phyloP scores from a whole-genome alignment of 2,888 invertebrate species.

The Melinaea menophilus region DNA sequence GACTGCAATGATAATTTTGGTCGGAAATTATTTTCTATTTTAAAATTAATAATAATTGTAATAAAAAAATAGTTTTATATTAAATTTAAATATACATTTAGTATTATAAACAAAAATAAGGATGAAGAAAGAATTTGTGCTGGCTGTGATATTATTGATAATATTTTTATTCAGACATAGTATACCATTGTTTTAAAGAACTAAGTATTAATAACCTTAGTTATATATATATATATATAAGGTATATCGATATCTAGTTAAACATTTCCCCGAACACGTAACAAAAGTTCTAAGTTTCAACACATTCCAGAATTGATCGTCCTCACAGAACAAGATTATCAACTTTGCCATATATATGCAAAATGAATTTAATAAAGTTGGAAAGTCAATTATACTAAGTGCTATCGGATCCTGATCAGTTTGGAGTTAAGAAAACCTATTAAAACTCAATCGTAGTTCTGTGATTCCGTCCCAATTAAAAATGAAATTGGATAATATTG shows the following conservation, averaged over 20 bases:
- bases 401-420: conserved; percentile 17
- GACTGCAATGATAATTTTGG: conserved; percentile 41
- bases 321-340: neutral
- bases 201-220: no score
- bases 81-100: no score
- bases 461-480: conserved; percentile 18
- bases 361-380: conserved; percentile 17
- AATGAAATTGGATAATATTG: conserved; percentile 20
- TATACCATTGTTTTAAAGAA: no score
- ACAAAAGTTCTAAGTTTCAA: neutral
- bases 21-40: conserved; percentile 1
- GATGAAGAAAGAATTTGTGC: no score
- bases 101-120: no score
- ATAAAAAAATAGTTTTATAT: no score
- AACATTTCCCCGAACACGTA: neutral
- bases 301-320: neutral
- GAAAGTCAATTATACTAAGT: conserved; percentile 12
- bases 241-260: conserved; percentile 9
- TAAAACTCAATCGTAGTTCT: conserved; percentile 29
- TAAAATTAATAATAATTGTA: no score
- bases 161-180: no score
- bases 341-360: neutral
- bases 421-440: conserved; percentile 28
- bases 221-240: no score
- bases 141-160: no score